phyloP scores from a whole-genome alignment of 2,113 vertebrate genomes.

The Colistium nudipinnis region DNA sequence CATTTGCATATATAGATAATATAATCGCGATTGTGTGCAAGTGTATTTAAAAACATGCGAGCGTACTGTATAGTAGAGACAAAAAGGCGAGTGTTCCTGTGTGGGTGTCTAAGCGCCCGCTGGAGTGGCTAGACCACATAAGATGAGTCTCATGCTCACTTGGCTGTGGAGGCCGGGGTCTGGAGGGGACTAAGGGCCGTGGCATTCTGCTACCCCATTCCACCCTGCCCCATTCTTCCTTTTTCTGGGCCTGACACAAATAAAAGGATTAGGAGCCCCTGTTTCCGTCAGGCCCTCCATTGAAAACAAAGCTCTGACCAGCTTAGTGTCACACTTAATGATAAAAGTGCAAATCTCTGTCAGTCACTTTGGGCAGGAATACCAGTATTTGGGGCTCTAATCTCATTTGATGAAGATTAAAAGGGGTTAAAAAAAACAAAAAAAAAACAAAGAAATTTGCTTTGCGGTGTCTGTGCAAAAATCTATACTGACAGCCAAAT shows the following conservation, averaged over 20 bases:
- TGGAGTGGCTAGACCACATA: conserved; percentile 72
- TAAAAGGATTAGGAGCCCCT: conserved; percentile 97
- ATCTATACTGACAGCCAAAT: conserved; percentile 20
- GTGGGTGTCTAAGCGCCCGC: conserved; percentile 41
- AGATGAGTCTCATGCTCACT: conserved; percentile 83
- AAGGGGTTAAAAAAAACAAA: conserved; percentile 41
- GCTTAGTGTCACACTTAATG: conserved; percentile 95
- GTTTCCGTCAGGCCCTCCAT: conserved; percentile 96
- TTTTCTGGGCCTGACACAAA: conserved; percentile 95
- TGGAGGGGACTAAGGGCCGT: conserved; percentile 71
- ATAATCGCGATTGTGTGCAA: conserved; percentile 7
- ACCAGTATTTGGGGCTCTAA: conserved; percentile 91
- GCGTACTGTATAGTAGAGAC: conserved; percentile 27
- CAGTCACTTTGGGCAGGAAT: conserved; percentile 89
- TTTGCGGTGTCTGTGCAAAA: conserved; percentile 51
- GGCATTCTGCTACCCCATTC: conserved; percentile 82
- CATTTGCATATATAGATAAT: not conserved
- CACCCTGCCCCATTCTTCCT: conserved; percentile 81
- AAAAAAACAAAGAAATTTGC: conserved; percentile 51
- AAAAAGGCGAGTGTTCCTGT: conserved; percentile 13
- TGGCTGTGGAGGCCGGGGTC: conserved; percentile 79
- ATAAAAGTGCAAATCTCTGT: conserved; percentile 97
- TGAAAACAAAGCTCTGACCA: conserved; percentile 89
- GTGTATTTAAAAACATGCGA: conserved; percentile 26
- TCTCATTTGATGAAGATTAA: conserved; percentile 97